A percentile compares a stretch with the other conserved stretches of the same genome.
phyloP scores from a whole-genome alignment of 2,113 vertebrate genomes.

The Mobula birostris region DNA sequence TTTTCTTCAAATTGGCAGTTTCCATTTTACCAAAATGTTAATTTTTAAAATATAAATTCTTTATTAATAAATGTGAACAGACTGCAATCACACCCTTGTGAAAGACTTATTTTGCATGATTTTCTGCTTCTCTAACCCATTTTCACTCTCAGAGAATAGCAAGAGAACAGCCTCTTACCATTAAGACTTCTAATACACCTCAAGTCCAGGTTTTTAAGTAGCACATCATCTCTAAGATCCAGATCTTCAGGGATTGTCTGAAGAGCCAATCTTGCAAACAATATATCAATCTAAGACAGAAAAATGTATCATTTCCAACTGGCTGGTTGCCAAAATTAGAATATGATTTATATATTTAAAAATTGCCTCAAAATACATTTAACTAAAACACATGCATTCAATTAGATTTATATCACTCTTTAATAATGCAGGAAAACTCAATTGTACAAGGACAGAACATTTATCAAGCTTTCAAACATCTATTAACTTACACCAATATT shows the following conservation, averaged over 20 bases:
- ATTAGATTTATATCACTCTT: neutral
- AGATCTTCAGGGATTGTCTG: constrained; percentile 79
- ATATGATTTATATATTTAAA: neutral
- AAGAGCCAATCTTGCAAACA: constrained; percentile 77
- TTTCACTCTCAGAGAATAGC: neutral
- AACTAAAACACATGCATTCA: neutral
- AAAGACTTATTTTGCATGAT: neutral
- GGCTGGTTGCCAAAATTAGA: neutral
- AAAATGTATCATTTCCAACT: neutral
- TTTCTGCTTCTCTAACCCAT: neutral
- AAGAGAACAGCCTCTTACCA: constrained; percentile 51
- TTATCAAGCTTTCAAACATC: neutral
- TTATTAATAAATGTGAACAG: no score
- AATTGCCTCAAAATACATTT: neutral
- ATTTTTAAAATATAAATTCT: neutral
- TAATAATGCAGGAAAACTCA: neutral
- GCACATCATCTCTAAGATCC: constrained; percentile 73
- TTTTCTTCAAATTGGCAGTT: neutral
- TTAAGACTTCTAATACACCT: constrained; percentile 83
- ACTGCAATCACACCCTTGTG: neutral
- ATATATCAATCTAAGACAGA: constrained; percentile 77
- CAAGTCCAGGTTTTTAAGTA: constrained; percentile 78
- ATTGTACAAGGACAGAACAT: neutral
- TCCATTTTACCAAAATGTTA: neutral
- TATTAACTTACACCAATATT: neutral